A percentile compares a stretch with the other conserved stretches of the same genome.
Conservation (phyloP, 1,140 invertebrate species). For the Anoplolepis gracilipes region DNA sequence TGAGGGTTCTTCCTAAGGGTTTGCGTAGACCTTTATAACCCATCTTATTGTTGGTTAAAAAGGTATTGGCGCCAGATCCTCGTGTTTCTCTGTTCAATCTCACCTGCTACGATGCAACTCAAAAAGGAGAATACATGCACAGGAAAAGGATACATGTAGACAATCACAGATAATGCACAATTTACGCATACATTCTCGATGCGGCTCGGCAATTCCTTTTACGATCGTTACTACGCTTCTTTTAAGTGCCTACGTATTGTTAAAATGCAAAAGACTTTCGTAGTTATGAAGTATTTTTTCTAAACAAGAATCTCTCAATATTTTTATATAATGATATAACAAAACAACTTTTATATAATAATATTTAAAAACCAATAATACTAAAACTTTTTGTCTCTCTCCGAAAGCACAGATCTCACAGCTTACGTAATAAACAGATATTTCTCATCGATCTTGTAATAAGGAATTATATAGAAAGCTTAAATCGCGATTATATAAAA, state of each 20-base stretch:
- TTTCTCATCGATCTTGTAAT: not conserved
- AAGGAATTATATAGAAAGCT: constrained; percentile 11
- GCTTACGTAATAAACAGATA: constrained; percentile 15
- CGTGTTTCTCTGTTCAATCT: constrained; percentile 62
- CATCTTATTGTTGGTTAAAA: constrained; percentile 72
- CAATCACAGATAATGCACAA: not conserved
- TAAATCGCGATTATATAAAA: constrained; percentile 12
- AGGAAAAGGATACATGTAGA: not conserved
- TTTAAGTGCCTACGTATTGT: too few relatives aligned
- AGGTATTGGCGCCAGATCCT: constrained; percentile 75
- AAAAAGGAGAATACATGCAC: constrained; percentile 6
- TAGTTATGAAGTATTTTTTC: not conserved
- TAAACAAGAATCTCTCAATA: not conserved
- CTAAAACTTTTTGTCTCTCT: not conserved
- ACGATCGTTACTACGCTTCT: too few relatives aligned
- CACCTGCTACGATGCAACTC: constrained; percentile 72
- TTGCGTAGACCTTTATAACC: constrained; percentile 52
- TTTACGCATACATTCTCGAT: not conserved
- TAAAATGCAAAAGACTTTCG: not conserved
- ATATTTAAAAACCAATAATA: not conserved
- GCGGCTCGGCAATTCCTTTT: too few relatives aligned
- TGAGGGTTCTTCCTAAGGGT: constrained; percentile 71
- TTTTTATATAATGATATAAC: not conserved
- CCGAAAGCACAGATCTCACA: not conserved
- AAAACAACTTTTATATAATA: not conserved